A percentile compares a stretch with the other conserved stretches of the same genome.
phyloP scores from a whole-genome alignment of 2,113 vertebrate species.

The Protomyctophum bolini region DNA sequence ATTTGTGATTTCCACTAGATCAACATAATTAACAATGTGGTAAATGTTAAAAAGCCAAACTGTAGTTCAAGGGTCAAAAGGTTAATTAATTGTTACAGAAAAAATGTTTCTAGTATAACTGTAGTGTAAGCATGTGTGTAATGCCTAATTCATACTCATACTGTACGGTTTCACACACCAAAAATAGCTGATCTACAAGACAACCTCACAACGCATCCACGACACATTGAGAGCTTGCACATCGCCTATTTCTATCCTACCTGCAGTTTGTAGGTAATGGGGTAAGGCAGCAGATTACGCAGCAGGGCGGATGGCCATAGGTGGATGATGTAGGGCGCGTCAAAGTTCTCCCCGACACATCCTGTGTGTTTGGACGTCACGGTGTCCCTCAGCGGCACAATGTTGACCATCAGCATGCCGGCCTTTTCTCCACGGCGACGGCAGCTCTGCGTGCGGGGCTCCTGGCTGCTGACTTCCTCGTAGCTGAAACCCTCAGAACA shows the following conservation, averaged over 20 bases:
- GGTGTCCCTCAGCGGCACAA: slow-evolving; percentile 86
- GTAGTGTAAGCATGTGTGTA: too few species aligned
- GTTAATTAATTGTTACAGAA: too few species aligned
- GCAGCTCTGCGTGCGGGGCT: slow-evolving; percentile 82
- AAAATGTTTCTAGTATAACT: too few species aligned
- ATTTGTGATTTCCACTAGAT: too few species aligned
- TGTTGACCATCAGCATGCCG: slow-evolving; percentile 85
- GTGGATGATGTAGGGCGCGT: slow-evolving; percentile 91
- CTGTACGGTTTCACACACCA: too few species aligned
- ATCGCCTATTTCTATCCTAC: slow-evolving; percentile 29
- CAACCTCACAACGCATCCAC: too few species aligned
- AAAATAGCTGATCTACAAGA: too few species aligned
- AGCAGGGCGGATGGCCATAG: slow-evolving; percentile 92
- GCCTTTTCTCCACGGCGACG: slow-evolving; percentile 60
- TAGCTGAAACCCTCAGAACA: slow-evolving; percentile 89
- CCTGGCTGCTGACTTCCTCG: slow-evolving; percentile 77
- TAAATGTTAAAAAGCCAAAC: too few species aligned
- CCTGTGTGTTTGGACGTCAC: slow-evolving; percentile 82
- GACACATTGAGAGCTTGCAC: too few species aligned
- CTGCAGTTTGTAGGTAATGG: slow-evolving; percentile 80
- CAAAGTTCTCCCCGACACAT: slow-evolving; percentile 84
- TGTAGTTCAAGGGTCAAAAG: too few species aligned
- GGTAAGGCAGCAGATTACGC: slow-evolving; percentile 92
- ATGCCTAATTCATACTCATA: too few species aligned
- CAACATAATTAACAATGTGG: too few species aligned